phyloP scores from a whole-genome alignment of 2,797 vertebrate species.

The Novumbra hubbsi region DNA sequence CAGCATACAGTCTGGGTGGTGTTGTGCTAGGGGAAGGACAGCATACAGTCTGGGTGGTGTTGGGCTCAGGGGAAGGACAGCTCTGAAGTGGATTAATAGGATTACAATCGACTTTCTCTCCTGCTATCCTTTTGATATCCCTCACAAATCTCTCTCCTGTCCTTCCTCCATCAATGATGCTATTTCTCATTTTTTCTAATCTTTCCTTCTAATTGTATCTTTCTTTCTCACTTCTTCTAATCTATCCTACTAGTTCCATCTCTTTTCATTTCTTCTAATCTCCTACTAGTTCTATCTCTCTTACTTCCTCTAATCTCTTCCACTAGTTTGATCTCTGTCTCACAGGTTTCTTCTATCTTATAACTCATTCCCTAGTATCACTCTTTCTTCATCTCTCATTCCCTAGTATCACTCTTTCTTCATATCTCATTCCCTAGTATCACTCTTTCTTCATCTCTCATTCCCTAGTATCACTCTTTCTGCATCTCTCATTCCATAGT shows the following conservation, averaged over 20 bases:
- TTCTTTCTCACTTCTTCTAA: background rate
- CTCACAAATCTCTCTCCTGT: conserved; percentile 25
- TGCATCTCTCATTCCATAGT: background rate
- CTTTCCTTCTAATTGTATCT: background rate
- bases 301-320: too few relatives aligned
- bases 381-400: too few relatives aligned
- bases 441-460: background rate
- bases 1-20: too few relatives aligned
- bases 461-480: background rate
- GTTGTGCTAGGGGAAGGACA: too few relatives aligned
- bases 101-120: conserved; percentile 61
- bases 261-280: too few relatives aligned
- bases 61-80: conserved; percentile 44
- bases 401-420: too few relatives aligned
- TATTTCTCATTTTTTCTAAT: background rate
- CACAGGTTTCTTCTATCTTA: too few relatives aligned
- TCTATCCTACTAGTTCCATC: too few relatives aligned
- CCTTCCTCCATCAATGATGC: background rate
- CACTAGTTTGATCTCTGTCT: too few relatives aligned
- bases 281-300: too few relatives aligned
- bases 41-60: background rate
- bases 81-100: conserved; percentile 57
- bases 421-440: background rate
- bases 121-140: conserved; percentile 9
- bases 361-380: too few relatives aligned